Base-by-base conservation (phyloP, 2,797 vertebrate genomes). In the Sebastes matsubarae region DNA sequence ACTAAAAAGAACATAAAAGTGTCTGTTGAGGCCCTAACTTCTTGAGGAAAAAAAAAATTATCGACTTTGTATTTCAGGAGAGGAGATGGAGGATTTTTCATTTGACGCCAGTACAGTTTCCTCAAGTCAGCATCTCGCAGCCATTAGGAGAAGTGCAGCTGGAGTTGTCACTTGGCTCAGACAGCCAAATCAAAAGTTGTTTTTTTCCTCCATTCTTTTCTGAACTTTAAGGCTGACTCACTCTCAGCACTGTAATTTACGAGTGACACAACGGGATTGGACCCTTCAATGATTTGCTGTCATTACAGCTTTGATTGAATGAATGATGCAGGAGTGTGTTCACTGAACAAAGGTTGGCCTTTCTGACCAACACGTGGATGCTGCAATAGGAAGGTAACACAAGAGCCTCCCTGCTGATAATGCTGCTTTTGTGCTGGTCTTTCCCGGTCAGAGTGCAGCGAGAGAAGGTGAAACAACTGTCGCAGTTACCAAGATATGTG, bases 231-330 rank as follows among this genome's bases (percentile, higher is more conserved):
- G 55, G 57, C 65, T 65, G 67, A 79, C 77, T 86, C 70, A 52
- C 66, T 7, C 22, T 76, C 66, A 24, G 20, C 50, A 20, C 70
- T 83, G 60, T 75, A 75, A 89, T 88, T 87, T 75, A 70, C 12
- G 12, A 70, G 64, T 36, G 50, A 79, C 72, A 72, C 2, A 6
- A 20, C 50, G 38, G 52, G 42, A 86, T 52, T 46, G 65, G 83
- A 82, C 73, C 75, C 58, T 54, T 69, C 54, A 80, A 84, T 69
- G 79, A 85, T 83, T 86, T 67, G 32, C 72, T 61, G 79, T 81
- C 81, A 77, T 70, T 60, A 70, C 34, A 64, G n/a, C 54, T 50
- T 25, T 55, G 72, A 79, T 50, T 58, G 72, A 67, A 68, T 79
- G 54, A 68, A 30, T 65, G 81, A 77, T 71, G 76, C 63, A 63